Percentiles rank a stretch among this genome's conserved stretches.
phyloP scores from a whole-genome alignment of 2,888 invertebrate species.

The Hedychridium roseum region DNA sequence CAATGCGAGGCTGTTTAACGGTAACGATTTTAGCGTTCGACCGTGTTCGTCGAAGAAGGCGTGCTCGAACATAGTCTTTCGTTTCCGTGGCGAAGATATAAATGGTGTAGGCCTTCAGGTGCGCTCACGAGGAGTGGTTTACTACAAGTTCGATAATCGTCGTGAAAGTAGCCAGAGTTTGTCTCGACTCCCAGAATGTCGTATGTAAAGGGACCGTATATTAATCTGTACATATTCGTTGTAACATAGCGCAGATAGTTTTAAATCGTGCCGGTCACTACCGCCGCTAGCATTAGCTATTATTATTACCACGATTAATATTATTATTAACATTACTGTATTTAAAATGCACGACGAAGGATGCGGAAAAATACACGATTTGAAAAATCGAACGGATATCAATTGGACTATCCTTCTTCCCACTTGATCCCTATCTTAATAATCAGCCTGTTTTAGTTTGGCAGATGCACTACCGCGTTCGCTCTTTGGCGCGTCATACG shows the following conservation, averaged over 20 bases:
- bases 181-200: background rate
- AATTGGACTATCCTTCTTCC: too few relatives aligned
- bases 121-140: slow-evolving; percentile 39
- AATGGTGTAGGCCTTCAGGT: slow-evolving; percentile 39
- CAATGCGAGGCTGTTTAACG: too few relatives aligned
- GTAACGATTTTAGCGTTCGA: too few relatives aligned
- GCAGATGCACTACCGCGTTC: too few relatives aligned
- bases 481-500: slow-evolving; percentile 25
- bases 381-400: too few relatives aligned
- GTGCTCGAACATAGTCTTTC: too few relatives aligned
- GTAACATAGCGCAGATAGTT: slow-evolving; percentile 37
- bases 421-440: too few relatives aligned
- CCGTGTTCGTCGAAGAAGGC: too few relatives aligned
- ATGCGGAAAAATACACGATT: slow-evolving; percentile 48
- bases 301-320: slow-evolving; percentile 10
- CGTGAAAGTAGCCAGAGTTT: slow-evolving; percentile 47
- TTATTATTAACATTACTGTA: slow-evolving; percentile 11
- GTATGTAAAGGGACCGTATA: slow-evolving; percentile 14
- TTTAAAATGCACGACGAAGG: slow-evolving; percentile 54
- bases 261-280: background rate
- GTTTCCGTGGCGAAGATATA: too few relatives aligned
- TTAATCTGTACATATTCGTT: slow-evolving; percentile 58
- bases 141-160: slow-evolving; percentile 54
- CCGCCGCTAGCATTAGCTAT: slow-evolving; percentile 8
- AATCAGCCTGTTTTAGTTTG: too few relatives aligned